Evolutionary conservation across 2,113 vertebrate genomes (phyloP).

Genomic region (Actenoides lindsayi): DNA sequence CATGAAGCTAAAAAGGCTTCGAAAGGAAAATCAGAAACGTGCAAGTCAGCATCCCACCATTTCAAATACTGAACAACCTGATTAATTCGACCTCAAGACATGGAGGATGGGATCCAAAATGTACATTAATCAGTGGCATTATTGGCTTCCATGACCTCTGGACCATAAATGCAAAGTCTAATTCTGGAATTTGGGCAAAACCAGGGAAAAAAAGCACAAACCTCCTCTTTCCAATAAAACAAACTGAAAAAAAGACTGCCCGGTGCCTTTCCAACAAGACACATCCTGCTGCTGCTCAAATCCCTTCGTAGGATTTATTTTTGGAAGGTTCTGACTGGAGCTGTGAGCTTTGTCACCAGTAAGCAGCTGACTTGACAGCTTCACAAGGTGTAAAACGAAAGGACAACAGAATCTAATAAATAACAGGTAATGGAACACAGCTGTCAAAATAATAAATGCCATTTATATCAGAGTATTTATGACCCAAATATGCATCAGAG

Average conservation of each 20-base stretch:
- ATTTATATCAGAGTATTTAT: conserved; percentile 43
- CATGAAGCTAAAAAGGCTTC: not conserved
- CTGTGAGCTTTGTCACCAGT: not conserved
- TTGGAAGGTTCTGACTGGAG: conserved; percentile 2
- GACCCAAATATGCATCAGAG: conserved; percentile 48
- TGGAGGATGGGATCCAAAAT: not conserved
- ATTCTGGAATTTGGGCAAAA: not conserved
- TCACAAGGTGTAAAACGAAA: conserved; percentile 9
- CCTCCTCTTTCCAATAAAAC: not conserved
- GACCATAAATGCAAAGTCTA: not conserved
- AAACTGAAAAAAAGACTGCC: not conserved
- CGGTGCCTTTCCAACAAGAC: not conserved
- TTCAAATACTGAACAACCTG: not conserved
- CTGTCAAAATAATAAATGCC: conserved; percentile 44
- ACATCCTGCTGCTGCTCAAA: not conserved
- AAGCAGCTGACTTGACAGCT: conserved; percentile 48
- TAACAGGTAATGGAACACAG: conserved; percentile 26
- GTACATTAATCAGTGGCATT: not conserved
- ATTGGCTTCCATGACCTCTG: not conserved
- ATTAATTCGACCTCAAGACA: not conserved
- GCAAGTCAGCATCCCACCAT: not conserved
- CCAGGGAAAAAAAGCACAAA: not conserved
- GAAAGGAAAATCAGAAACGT: not conserved
- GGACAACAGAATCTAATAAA: conserved; percentile 34
- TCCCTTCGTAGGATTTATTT: conserved; percentile 2